Conservation (phyloP, 2,113 vertebrate genomes). For the rabbit (Oryctolagus cuniculus) region DNA sequence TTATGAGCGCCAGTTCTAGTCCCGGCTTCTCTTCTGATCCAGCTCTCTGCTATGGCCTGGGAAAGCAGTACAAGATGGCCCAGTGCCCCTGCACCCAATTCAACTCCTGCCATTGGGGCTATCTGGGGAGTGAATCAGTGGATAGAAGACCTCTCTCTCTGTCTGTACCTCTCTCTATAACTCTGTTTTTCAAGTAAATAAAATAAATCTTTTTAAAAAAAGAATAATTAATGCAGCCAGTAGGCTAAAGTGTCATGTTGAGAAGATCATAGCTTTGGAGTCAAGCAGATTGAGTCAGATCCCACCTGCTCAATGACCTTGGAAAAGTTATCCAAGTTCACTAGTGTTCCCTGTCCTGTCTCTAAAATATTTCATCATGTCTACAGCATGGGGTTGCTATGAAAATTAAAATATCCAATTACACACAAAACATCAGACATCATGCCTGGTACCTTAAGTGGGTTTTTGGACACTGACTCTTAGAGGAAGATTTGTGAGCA, state of each 20-base stretch:
- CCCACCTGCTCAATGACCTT: neutral
- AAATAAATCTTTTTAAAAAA: too few relatives aligned
- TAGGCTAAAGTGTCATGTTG: neutral
- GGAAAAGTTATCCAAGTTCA: neutral
- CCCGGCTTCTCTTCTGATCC: too few relatives aligned
- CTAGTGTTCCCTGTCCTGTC: neutral
- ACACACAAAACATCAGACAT: neutral
- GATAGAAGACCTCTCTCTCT: too few relatives aligned
- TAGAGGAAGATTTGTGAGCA: neutral
- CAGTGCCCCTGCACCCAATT: too few relatives aligned
- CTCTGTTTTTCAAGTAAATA: too few relatives aligned
- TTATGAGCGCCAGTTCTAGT: too few relatives aligned
- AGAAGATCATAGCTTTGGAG: neutral
- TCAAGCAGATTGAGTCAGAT: neutral
- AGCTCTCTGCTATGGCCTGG: too few relatives aligned
- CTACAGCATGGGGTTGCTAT: neutral
- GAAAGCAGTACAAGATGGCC: too few relatives aligned
- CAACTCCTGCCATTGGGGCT: too few relatives aligned
- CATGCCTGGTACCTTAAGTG: neutral
- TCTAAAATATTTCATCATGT: neutral
- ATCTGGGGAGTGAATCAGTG: too few relatives aligned
- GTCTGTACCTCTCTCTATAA: too few relatives aligned
- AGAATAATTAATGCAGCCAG: neutral
- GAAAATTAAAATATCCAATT: neutral
- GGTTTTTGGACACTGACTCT: neutral